Conservation (phyloP, 2,113 vertebrate genomes). For the Acanthochromis polyacanthus region DNA sequence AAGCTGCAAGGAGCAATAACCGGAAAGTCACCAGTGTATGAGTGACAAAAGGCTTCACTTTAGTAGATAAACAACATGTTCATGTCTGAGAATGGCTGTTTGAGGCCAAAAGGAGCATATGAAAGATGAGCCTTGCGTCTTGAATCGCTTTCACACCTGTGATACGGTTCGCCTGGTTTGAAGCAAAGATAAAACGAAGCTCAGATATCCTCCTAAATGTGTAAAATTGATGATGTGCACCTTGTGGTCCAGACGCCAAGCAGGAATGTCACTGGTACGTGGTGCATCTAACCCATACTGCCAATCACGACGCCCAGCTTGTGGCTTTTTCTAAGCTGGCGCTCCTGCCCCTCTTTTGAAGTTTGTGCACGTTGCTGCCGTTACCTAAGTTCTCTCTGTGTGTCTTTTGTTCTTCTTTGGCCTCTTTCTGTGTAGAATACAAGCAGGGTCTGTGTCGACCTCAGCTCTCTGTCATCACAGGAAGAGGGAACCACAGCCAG, state of each 20-base stretch:
- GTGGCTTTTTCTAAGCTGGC: no score
- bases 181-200: background rate
- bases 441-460: constrained; percentile 89
- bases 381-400: constrained; percentile 4
- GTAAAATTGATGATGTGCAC: background rate
- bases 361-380: background rate
- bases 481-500: constrained; percentile 97
- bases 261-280: background rate
- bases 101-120: background rate
- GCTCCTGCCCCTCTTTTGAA: background rate
- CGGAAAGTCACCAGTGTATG: background rate
- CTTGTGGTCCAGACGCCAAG: background rate
- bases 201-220: background rate
- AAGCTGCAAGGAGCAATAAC: background rate
- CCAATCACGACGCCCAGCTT: background rate
- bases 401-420: constrained; percentile 40
- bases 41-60: background rate
- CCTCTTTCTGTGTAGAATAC: constrained; percentile 86
- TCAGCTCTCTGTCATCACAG: constrained; percentile 95
- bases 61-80: background rate
- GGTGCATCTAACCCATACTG: background rate
- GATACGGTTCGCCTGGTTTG: background rate
- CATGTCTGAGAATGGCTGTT: background rate
- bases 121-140: background rate
- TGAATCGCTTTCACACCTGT: background rate